Evolutionary conservation across 2,888 invertebrate genomes (phyloP), one percentile per base, ranked within the genome.

Genomic region (Cataglyphis rosenhaueri): DNA sequence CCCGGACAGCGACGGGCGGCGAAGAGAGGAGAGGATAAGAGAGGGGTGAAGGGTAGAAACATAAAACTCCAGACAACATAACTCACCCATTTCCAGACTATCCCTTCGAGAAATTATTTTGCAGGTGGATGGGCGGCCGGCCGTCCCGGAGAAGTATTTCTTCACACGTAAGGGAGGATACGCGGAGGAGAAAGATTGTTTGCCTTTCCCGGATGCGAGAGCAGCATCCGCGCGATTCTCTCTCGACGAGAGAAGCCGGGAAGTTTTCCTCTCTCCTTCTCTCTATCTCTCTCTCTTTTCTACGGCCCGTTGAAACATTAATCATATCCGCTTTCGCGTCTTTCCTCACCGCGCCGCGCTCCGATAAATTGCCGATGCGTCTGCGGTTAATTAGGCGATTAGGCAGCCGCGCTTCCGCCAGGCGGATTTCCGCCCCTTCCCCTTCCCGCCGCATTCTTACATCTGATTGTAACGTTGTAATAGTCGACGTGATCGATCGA

Each of bases 61-160:
- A 84, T 89, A 87, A 87, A 90, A 90, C 87, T 91, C 86, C 84
- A 83, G 87, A 85, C 88, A 87, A 90, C 91, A 90, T 91, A 91
- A 91, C 89, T 91, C 90, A 91, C 86, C 89, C 90, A 90, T 90
- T 91, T 87, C 88, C 81, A 83, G 84, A 82, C 90, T 88, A 91
- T 89, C 87, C 91, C 91, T 91, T 88, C 91, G 91, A 91, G 91
- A 91, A 91, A 91, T 91, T 91, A 91, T 91, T 91, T 90, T 82
- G 83, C 82, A 86, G 87, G 84, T 79, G 88, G 83, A 57, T 55
- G 48, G 68, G 52, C 35, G 59, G 74, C 18, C 12, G 48, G 61
- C 10, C 52, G 61, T 35, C 59, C 44, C 25, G n/a, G 70, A 65
- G 55, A 70, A 86, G 73, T 68, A 79, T 87, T 84, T 71, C 86